Conservation (phyloP, 2,888 invertebrate genomes). For the Galerucella nymphaeae region DNA sequence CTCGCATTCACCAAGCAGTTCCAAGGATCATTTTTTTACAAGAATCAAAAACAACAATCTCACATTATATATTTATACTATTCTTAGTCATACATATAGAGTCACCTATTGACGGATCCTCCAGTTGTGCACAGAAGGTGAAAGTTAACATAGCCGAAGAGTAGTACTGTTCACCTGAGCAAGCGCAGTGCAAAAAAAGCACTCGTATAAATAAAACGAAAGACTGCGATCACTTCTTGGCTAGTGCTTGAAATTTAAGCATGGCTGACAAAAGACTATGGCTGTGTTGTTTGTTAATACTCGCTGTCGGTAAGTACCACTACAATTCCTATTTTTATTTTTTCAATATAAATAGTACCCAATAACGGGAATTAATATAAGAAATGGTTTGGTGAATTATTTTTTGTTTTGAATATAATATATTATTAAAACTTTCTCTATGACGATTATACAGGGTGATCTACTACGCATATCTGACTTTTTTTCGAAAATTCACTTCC, state of each 20-base stretch:
- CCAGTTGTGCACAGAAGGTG: constrained; percentile 56
- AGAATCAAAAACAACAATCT: constrained; percentile 11
- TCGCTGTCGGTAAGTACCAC: constrained; percentile 64
- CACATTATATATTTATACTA: constrained; percentile 1
- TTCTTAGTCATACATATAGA: constrained; percentile 50
- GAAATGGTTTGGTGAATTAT: not conserved
- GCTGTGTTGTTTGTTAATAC: constrained; percentile 64
- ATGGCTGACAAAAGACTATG: constrained; percentile 64
- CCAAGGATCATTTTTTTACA: not conserved
- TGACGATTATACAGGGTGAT: constrained; percentile 28
- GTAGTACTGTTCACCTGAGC: constrained; percentile 52
- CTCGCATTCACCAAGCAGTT: not conserved
- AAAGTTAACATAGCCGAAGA: constrained; percentile 61
- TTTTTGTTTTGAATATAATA: not conserved
- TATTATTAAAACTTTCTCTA: constrained; percentile 2
- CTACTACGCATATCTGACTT: not conserved
- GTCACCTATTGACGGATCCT: constrained; percentile 59
- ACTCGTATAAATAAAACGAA: constrained; percentile 66
- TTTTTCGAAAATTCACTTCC: too few species aligned
- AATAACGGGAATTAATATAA: not conserved
- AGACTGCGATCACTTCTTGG: constrained; percentile 63
- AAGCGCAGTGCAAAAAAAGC: constrained; percentile 60
- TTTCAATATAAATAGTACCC: not conserved
- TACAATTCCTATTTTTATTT: constrained; percentile 6
- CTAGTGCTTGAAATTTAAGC: constrained; percentile 63